Evolutionary conservation across 2,888 invertebrate genomes (phyloP).

Genomic region (Pimpla rufipes): DNA sequence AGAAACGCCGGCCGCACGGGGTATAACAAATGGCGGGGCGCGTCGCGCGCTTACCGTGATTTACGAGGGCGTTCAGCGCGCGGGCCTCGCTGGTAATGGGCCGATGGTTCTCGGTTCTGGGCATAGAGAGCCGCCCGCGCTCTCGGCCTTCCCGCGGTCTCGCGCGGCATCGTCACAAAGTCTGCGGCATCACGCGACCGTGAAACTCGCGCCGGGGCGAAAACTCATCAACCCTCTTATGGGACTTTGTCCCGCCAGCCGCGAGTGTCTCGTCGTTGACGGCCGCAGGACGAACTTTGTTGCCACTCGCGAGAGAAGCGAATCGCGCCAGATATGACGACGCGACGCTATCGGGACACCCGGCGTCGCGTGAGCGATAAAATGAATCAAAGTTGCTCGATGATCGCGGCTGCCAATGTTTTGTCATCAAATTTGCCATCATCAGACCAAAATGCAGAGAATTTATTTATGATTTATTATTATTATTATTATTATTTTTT

Average conservation of each 20-base stretch:
- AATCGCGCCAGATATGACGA: not conserved
- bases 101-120: constrained; percentile 71
- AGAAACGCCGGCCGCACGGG: constrained; percentile 36
- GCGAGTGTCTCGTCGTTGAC: not conserved
- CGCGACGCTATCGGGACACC: not conserved
- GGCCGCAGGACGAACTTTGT: constrained; percentile 1
- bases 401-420: no score
- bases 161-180: constrained; percentile 74
- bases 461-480: no score
- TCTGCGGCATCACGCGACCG: constrained; percentile 78
- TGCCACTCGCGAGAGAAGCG: not conserved
- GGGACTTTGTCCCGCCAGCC: not conserved
- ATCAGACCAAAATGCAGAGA: no score
- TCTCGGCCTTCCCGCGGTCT: constrained; percentile 5
- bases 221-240: constrained; percentile 23
- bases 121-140: constrained; percentile 44
- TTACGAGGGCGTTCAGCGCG: constrained; percentile 80
- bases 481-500: no score
- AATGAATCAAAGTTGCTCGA: no score
- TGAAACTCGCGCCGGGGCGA: constrained; percentile 73
- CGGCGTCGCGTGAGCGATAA: no score
- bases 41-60: constrained; percentile 74
- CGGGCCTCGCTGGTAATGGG: constrained; percentile 81
- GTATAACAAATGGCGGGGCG: constrained; percentile 70
- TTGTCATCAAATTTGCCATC: no score